A percentile compares a stretch with the other conserved stretches of the same genome.
These are phyloP conservation scores for Zophobas morio DNA, from an alignment of 1,140 invertebrate genomes.

Conservation along the genomic window DNA sequence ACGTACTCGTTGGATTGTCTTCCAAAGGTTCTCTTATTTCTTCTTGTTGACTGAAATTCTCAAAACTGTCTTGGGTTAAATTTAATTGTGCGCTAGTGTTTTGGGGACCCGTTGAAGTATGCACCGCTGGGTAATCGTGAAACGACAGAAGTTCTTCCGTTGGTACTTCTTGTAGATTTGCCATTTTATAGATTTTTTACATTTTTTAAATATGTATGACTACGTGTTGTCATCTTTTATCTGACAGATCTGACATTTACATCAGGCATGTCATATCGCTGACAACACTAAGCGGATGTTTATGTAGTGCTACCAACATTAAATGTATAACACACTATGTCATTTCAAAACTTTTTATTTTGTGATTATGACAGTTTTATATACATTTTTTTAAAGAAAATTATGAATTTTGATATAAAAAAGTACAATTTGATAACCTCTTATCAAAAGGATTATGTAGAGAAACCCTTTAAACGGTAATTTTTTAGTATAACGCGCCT, in stretches of 20 bases:
- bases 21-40: neutral
- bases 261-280: too few relatives aligned
- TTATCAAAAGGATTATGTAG: slow-evolving; percentile 9
- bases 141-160: slow-evolving; percentile 76
- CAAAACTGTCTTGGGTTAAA: slow-evolving; percentile 25
- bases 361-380: neutral
- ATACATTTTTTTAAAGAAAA: slow-evolving; percentile 1
- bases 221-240: slow-evolving; percentile 19
- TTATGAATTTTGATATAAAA: neutral
- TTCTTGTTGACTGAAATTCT: neutral
- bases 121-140: slow-evolving; percentile 73
- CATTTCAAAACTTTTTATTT: neutral
- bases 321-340: neutral
- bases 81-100: slow-evolving; percentile 46
- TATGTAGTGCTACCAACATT: neutral
- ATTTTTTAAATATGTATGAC: slow-evolving; percentile 21
- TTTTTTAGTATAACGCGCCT: neutral
- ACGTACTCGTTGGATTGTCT: slow-evolving; percentile 14
- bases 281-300: neutral
- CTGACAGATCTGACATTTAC: neutral
- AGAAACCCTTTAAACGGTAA: slow-evolving; percentile 13
- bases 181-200: slow-evolving; percentile 57
- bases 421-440: neutral
- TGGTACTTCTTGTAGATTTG: slow-evolving; percentile 68
- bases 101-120: slow-evolving; percentile 58